A percentile compares a stretch with the other conserved stretches of the same genome.
Conservation (phyloP, 2,888 invertebrate species). For the Conomelus anceps region DNA sequence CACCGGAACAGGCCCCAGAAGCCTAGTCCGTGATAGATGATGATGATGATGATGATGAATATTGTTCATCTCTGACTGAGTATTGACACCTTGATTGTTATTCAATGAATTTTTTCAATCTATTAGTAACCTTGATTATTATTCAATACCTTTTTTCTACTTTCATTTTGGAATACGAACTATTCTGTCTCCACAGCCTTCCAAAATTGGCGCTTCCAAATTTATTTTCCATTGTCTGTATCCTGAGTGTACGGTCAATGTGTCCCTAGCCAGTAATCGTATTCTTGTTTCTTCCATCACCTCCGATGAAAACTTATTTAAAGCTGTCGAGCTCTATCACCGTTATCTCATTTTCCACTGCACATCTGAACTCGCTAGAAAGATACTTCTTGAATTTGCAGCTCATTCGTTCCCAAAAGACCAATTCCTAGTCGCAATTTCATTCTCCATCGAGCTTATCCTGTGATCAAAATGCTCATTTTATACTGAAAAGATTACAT, state of each 20-base stretch:
- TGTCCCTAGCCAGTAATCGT: neutral
- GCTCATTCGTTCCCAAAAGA: neutral
- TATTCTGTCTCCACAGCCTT: neutral
- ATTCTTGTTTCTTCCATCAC: neutral
- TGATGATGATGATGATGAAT: no score
- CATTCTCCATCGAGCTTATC: neutral
- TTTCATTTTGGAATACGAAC: neutral
- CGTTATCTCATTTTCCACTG: neutral
- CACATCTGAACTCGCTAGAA: neutral
- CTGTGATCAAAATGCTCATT: neutral
- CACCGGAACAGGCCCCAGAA: no score
- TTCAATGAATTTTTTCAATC: no score
- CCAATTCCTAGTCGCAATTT: neutral
- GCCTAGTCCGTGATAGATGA: no score
- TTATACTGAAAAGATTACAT: no score
- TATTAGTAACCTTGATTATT: no score
- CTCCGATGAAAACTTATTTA: neutral
- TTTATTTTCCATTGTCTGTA: no score
- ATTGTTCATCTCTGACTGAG: no score
- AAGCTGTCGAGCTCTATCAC: neutral
- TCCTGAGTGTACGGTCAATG: no score
- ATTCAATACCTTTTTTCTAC: no score
- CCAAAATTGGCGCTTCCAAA: neutral
- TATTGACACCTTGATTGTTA: no score
- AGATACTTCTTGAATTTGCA: neutral